A percentile compares a stretch with the other conserved stretches of the same genome.
Evolutionary conservation across 30 jellyfish, hydroid and myxozoan genomes (phyloP).

Genomic region (Mastigias papua): DNA sequence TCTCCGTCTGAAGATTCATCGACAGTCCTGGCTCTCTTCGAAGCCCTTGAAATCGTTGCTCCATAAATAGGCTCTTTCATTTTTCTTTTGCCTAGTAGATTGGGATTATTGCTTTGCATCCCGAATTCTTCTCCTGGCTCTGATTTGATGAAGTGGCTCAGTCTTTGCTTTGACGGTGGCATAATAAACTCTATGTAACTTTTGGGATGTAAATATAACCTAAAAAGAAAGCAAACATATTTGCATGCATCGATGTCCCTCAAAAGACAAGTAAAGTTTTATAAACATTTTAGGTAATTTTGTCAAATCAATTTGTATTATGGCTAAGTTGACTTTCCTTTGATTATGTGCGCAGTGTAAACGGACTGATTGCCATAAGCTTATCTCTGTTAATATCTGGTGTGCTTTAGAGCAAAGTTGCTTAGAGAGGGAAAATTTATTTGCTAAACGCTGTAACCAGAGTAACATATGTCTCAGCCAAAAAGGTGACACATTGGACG

Average conservation of each 20-base stretch:
- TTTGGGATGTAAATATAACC: conserved; percentile 48
- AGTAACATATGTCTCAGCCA: background rate
- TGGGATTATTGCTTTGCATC: conserved; percentile 15
- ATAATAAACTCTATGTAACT: conserved; percentile 36
- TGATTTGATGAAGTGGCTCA: conserved; percentile 68
- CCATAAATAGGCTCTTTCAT: conserved; percentile 21
- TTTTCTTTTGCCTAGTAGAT: conserved; percentile 50
- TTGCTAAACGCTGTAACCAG: background rate
- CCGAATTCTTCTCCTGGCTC: conserved; percentile 67
- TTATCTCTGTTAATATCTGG: background rate
- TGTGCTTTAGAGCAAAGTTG: background rate
- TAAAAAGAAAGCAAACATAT: conserved; percentile 60
- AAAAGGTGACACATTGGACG: background rate
- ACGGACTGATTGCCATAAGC: background rate
- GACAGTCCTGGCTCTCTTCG: conserved; percentile 56
- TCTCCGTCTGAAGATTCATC: conserved; percentile 80
- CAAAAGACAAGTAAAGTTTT: conserved; percentile 44
- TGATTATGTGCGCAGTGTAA: conserved; percentile 11
- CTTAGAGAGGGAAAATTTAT: background rate
- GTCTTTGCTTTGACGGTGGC: conserved; percentile 84
- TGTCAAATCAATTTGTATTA: conserved; percentile 15
- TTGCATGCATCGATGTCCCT: conserved; percentile 12
- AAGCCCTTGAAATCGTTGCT: conserved; percentile 43
- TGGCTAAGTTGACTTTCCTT: background rate
- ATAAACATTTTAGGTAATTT: conserved; percentile 28